These are phyloP conservation scores for Chelidonichthys spinosus DNA, from an alignment of 2,797 vertebrate species.

Conservation along the genomic window DNA sequence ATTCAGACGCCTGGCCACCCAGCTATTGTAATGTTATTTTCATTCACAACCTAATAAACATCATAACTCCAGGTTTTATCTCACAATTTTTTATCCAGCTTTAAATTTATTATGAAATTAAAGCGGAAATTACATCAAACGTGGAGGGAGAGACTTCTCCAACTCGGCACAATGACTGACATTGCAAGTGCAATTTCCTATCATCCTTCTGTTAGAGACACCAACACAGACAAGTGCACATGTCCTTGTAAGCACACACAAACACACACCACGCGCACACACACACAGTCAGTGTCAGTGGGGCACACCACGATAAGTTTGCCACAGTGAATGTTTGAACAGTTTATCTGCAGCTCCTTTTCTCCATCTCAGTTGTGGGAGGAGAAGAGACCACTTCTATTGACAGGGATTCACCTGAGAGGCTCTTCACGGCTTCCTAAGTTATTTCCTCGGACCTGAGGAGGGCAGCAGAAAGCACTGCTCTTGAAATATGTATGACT, in stretches of 20 bases:
- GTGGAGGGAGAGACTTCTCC: background rate
- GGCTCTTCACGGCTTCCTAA: slow-evolving; percentile 30
- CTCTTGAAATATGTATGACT: slow-evolving; percentile 65
- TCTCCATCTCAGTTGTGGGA: slow-evolving; percentile 29
- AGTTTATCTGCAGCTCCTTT: slow-evolving; percentile 53
- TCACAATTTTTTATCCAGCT: background rate
- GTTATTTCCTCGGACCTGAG: slow-evolving; percentile 33
- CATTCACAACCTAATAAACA: background rate
- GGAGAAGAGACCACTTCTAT: slow-evolving; percentile 29
- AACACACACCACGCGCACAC: slow-evolving; percentile 16
- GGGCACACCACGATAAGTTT: slow-evolving; percentile 23
- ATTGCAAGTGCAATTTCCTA: background rate
- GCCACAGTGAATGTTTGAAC: slow-evolving; percentile 46
- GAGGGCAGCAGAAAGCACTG: slow-evolving; percentile 27
- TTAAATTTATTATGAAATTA: background rate
- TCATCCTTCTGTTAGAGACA: background rate
- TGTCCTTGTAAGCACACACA: background rate
- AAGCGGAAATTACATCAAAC: background rate
- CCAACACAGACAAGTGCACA: background rate
- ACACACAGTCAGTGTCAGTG: background rate
- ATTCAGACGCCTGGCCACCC: background rate
- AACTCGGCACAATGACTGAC: background rate
- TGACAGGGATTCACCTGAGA: slow-evolving; percentile 56
- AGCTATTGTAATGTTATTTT: background rate
- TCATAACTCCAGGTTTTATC: background rate